Base-by-base conservation (phyloP, 2,888 invertebrate genomes). In the Pachymerium ferrugineum region DNA sequence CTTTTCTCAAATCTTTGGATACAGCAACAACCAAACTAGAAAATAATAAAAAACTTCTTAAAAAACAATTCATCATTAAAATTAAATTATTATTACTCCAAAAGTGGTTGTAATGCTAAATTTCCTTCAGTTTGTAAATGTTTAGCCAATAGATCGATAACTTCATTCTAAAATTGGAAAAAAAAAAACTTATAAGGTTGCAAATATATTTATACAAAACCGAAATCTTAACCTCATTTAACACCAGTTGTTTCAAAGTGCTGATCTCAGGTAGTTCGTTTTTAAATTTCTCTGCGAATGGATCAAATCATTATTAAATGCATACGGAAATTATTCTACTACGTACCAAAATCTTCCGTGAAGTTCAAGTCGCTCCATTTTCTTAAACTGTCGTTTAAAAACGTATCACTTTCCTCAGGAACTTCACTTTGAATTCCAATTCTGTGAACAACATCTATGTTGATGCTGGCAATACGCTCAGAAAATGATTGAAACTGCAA, bases 361-460 rank as follows among this genome's bases (percentile, higher is more conserved):
- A 93, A 86, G 83, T 97, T 96, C 25, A 96, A 86, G 1, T 90
- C 91, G 80, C 88, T 88, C 95, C 96, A 97, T 86, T 96, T 96
- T 76, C 89, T 88, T 25, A 96, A 82, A 0, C 92, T 88, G 81
- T 93, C 88, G 78, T 89, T 86, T 81, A 97, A 95, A 81, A 89
- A 89, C 0, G 94, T 92, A 16, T 82, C 81, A 79, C 89, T 89
- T 73, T 89, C 89, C 77, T 89, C 89, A 6, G 88, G 88, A 28
- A 80, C 78, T 10, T 87, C 85, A 29, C 80, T 79, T 74, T 88
- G 86, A 78, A 90, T 89, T 77, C 88, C 88, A 71, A 96, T 89
- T 79, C 90, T 89, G 81, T 94, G 94, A 42, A 94, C 88, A 1
- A 95, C 91, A 83, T 94, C 90, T 54, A 96, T 88, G 81, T 94